These are phyloP conservation scores for Ips typographus DNA, from an alignment of 1,140 invertebrate species.

Conservation along the genomic window DNA sequence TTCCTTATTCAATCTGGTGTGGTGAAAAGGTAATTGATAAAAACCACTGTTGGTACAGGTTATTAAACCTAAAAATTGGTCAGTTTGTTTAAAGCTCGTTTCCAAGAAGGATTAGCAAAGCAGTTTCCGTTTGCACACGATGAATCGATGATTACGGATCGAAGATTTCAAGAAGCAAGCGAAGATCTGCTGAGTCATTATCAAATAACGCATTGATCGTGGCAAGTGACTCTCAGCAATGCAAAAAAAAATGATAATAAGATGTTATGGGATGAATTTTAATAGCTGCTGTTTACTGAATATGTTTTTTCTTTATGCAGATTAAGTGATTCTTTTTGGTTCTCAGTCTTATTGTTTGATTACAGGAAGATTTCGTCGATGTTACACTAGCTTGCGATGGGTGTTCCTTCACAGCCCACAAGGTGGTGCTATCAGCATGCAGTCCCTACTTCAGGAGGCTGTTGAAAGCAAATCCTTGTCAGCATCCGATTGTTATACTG, in stretches of 20 bases:
- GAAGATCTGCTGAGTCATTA: neutral
- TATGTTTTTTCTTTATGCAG: too few species aligned
- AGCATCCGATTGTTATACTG: slow-evolving; percentile 90
- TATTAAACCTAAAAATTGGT: too few species aligned
- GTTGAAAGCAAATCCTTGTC: slow-evolving; percentile 89
- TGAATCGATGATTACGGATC: neutral
- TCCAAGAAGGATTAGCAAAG: too few species aligned
- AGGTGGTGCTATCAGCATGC: slow-evolving; percentile 87
- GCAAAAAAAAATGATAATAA: neutral
- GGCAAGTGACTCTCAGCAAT: neutral
- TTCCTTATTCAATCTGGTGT: too few species aligned
- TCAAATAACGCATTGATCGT: neutral
- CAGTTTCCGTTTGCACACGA: slow-evolving; percentile 1
- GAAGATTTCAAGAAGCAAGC: neutral
- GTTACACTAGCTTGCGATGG: slow-evolving; percentile 91
- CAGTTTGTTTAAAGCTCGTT: too few species aligned
- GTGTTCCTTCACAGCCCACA: slow-evolving; percentile 85
- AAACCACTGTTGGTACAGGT: too few species aligned
- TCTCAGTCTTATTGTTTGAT: neutral
- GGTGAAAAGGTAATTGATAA: too few species aligned
- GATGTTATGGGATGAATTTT: slow-evolving; percentile 3
- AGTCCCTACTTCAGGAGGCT: slow-evolving; percentile 88
- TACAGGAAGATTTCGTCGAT: slow-evolving; percentile 79
- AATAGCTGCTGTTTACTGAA: slow-evolving; percentile 10
- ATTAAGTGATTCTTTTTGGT: too few species aligned